A percentile compares a stretch with the other conserved stretches of the same genome.
Evolutionary conservation across 2,797 vertebrate species (phyloP).

Genomic region (Pangasius macronema): DNA sequence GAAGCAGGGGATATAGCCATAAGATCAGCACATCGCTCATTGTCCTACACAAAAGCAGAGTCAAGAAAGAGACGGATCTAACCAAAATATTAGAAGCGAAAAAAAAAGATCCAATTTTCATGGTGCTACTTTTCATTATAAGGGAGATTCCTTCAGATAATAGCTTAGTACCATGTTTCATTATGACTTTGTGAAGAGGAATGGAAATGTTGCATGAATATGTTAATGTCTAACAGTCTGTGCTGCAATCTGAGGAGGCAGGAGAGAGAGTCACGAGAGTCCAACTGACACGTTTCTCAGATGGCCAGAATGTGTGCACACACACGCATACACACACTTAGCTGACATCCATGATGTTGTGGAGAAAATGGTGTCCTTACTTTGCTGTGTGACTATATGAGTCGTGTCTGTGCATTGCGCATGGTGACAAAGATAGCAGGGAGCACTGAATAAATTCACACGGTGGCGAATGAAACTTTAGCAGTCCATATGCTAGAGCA

Average conservation of each 20-base stretch:
- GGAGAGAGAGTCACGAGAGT: slow-evolving; percentile 53
- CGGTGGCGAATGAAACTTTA: slow-evolving; percentile 53
- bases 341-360: slow-evolving; percentile 41
- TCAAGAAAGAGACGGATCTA: slow-evolving; percentile 11
- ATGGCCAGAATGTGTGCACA: slow-evolving; percentile 36
- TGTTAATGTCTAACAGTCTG: slow-evolving; percentile 62
- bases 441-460: slow-evolving; percentile 57
- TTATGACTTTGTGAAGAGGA: slow-evolving; percentile 47
- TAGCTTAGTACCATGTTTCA: slow-evolving; percentile 53
- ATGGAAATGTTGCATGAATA: slow-evolving; percentile 58
- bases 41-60: slow-evolving; percentile 19
- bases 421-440: slow-evolving; percentile 53
- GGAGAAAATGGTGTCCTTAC: slow-evolving; percentile 43
- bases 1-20: slow-evolving; percentile 31
- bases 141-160: slow-evolving; percentile 52
- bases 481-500: slow-evolving; percentile 56
- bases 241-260: slow-evolving; percentile 59
- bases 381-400: slow-evolving; percentile 45
- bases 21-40: slow-evolving; percentile 34
- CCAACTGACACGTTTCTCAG: slow-evolving; percentile 58
- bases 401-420: slow-evolving; percentile 48
- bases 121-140: slow-evolving; percentile 45
- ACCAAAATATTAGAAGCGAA: neutral
- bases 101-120: slow-evolving; percentile 43
- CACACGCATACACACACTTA: slow-evolving; percentile 39